Base-by-base conservation (phyloP, 2,888 invertebrate species). In the Oxytorus armatus region DNA sequence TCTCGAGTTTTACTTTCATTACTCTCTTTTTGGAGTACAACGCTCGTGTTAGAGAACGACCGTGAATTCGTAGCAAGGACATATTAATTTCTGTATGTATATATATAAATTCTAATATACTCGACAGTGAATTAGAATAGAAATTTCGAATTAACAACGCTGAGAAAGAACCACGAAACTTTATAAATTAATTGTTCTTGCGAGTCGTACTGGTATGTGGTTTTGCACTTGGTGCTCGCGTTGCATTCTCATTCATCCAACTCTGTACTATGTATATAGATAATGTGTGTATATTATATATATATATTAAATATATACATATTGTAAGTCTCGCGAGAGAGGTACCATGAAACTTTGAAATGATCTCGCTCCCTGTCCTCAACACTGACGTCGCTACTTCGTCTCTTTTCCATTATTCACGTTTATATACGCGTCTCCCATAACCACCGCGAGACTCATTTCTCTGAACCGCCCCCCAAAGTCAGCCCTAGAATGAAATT, bases 141-240 rank as follows among this genome's bases (percentile, higher is more conserved):
- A 68, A 74, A 77, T 76, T 70, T 59, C 61, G 75, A 65, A 76
- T 76, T 39, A 80, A 76, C 72, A 72, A n/a, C 21, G 61, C 66
- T 76, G 72, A 80, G 72, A 76, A 68, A 73, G 76, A 68, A 76
- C 61, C 70, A 44, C 51, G 78, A 70, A 86, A 83, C 81, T 83
- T 86, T 82, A 75, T 72, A 74, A 83, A 86, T 85, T 86, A 85
- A 82, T 68, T 76, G 72, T 77, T 75, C 82, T 80, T 82, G 76
- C 66, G 23, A 68, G 68, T 68, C 76, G 29, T 33, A 23, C 72
- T 21, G 18, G 42, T 68, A 53, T 73, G 76, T 39, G 72, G 79
- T 72, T 76, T 80, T 68, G 61, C 47, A 63, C 70, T 68, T 69
- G 59, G 61, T 18, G 61, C 70, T 68, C 42, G 36, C 68, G 66